A percentile compares a stretch with the other conserved stretches of the same genome.
Evolutionary conservation across 2,888 invertebrate genomes (phyloP).

Genomic region (Erebia palarica): DNA sequence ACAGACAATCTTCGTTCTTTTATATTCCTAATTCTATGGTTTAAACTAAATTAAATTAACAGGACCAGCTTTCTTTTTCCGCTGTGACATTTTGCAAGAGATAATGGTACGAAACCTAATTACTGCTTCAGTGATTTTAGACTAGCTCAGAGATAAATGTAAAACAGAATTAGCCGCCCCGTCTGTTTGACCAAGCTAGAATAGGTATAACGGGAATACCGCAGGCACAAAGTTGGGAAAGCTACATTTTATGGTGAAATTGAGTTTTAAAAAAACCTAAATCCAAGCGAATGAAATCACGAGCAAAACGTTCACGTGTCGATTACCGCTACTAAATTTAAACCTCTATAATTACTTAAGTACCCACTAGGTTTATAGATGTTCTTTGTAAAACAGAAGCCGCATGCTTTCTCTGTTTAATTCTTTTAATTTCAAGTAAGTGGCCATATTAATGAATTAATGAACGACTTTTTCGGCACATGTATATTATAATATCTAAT

Average conservation of each 20-base stretch:
- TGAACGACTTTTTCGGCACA: conserved; percentile 24
- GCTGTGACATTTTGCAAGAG: too few species aligned
- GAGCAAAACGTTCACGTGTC: not conserved
- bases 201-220: too few species aligned
- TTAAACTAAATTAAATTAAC: too few species aligned
- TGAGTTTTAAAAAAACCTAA: not conserved
- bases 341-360: not conserved
- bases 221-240: too few species aligned
- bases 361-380: not conserved
- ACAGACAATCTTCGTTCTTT: too few species aligned
- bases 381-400: not conserved
- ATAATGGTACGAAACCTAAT: not conserved
- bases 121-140: too few species aligned
- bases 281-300: not conserved
- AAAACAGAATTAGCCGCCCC: too few species aligned
- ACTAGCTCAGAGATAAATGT: too few species aligned
- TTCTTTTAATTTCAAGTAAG: conserved; percentile 3
- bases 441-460: conserved; percentile 18
- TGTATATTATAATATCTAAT: conserved; percentile 38
- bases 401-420: conserved; percentile 3
- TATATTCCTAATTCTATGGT: too few species aligned
- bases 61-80: too few species aligned
- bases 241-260: too few species aligned
- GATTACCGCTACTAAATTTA: not conserved
- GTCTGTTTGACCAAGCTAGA: too few species aligned